These are phyloP conservation scores for Crax fasciolata DNA, from an alignment of 2,797 vertebrate species.

Conservation along the genomic window DNA sequence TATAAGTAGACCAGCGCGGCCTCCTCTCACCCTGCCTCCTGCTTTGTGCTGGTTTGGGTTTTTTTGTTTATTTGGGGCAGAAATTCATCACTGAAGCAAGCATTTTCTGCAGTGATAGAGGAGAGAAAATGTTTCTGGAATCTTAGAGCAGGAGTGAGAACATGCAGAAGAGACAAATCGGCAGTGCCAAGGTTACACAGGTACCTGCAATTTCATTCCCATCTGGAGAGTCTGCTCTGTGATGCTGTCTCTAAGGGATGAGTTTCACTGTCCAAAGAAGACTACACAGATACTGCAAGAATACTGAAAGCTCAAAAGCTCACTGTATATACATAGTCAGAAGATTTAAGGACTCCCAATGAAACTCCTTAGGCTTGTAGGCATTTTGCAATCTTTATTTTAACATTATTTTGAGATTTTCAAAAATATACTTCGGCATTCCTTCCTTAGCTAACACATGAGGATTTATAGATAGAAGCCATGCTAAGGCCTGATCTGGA, in stretches of 20 bases:
- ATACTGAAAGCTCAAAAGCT: neutral
- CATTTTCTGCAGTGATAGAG: neutral
- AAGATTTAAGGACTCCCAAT: neutral
- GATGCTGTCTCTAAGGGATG: neutral
- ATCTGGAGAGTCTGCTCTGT: neutral
- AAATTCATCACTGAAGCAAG: neutral
- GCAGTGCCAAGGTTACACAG: neutral
- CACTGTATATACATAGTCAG: neutral
- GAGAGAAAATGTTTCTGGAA: neutral
- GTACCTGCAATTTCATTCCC: neutral
- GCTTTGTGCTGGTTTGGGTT: neutral
- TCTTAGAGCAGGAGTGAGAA: neutral
- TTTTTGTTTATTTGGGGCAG: neutral
- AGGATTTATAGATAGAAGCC: neutral
- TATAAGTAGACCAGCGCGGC: rapidly evolving
- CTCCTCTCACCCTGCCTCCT: neutral
- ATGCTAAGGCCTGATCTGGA: neutral
- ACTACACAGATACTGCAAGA: neutral
- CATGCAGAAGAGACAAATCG: neutral
- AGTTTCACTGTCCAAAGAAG: neutral
- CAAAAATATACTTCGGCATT: neutral
- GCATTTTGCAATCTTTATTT: neutral
- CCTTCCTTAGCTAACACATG: neutral
- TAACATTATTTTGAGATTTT: neutral
- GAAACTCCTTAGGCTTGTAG: neutral